Base-by-base conservation (phyloP, 2,113 vertebrate genomes). In the Syngnathus floridae region DNA sequence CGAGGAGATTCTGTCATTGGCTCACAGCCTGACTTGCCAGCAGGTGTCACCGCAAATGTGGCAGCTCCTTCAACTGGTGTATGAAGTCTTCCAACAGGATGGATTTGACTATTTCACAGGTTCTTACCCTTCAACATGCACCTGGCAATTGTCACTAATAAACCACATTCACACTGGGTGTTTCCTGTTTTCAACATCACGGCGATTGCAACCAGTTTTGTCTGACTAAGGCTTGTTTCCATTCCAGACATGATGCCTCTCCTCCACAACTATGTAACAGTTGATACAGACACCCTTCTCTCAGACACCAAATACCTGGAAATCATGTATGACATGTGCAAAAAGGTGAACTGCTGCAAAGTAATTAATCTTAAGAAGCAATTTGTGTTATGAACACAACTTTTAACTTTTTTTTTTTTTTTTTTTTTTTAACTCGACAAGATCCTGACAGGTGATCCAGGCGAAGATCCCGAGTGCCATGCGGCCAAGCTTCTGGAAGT, bases 281-380 rank as follows among this genome's bases (percentile, higher is more conserved):
- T 99, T 65, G 96, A 97, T 81, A 99, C 97, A 66, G 93, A 98
- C 76, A 98, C 94, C 0, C 94, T 99, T 76, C 79, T 99, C 21
- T 98, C 95, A 54, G 95, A 99, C 86, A 97, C 97, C 72, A 98
- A 98, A 86, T 98, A 95, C 71, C 92, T 99, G 89, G 97, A 99
- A 88, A 95, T 99, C 86, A 98, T 98, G 83, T 99, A 96, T 86
- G 96, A 89, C 90, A 99, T 99, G 97, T 99, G 97, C 88, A 99
- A 99, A 89, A 99, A 99, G 95, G 97, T 98, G 89, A 67, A 85
- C 9, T 4, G 2, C 5, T 59, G 36, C 21, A 13, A 5, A 10
- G 2, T 54, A 9, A 43, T 5, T 19, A 12, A 41, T 45, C 43
- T 13, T 62, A 7, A 11, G 16, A 17, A 12, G 19, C 6, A 26